phyloP scores from a whole-genome alignment of 2,888 invertebrate genomes.

The Siphlonurus alternatus region DNA sequence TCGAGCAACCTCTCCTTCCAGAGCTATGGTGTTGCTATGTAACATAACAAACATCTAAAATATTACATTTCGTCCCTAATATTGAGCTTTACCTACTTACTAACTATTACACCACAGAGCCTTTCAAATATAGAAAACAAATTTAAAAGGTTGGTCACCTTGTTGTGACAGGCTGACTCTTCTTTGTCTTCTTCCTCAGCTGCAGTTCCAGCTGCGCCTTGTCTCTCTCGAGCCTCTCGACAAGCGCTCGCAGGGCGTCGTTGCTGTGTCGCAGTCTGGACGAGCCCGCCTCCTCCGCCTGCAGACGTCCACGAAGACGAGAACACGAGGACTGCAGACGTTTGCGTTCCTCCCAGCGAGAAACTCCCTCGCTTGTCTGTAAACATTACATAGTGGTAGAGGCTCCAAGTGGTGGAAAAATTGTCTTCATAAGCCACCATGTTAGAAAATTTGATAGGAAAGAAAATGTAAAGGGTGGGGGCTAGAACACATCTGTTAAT shows the following conservation, averaged over 20 bases:
- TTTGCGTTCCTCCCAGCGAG: conserved; percentile 1
- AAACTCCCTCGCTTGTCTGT: background rate
- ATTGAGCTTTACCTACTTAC: background rate
- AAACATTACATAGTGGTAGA: too few relatives aligned
- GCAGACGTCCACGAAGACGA: background rate
- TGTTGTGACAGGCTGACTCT: background rate
- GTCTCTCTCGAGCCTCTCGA: background rate
- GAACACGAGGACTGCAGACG: background rate
- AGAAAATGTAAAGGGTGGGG: too few relatives aligned
- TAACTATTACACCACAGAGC: too few relatives aligned
- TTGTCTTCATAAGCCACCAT: too few relatives aligned
- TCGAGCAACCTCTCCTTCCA: background rate
- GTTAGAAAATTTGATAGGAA: too few relatives aligned
- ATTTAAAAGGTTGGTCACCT: too few relatives aligned
- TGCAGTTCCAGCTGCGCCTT: background rate
- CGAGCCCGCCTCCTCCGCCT: background rate
- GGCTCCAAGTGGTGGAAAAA: too few relatives aligned
- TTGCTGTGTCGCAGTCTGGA: background rate
- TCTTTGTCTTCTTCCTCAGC: background rate
- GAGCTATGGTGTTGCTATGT: background rate
- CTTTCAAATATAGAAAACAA: too few relatives aligned
- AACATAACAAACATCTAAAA: background rate
- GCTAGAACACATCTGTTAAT: too few relatives aligned
- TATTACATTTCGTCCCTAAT: too few relatives aligned
- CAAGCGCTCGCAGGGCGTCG: background rate